Percentiles rank a stretch among this genome's conserved stretches.
Conservation (phyloP, 1,140 invertebrate species). For the Tetragonula clypearis region DNA sequence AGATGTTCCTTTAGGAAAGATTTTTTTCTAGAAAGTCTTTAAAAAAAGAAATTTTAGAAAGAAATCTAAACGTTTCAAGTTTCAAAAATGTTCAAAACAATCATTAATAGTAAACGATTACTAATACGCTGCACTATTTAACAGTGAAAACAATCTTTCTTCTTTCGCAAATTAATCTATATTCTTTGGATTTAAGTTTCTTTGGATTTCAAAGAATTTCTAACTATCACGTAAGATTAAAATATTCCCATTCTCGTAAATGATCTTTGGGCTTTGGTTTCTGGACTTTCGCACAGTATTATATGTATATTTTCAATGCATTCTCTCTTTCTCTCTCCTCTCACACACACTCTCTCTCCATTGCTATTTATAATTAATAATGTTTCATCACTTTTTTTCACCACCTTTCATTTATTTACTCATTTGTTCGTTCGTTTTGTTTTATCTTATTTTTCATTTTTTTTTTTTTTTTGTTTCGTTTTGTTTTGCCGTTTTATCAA, state of each 20-base stretch:
- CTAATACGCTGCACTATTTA: neutral
- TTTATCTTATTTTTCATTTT: conserved; percentile 12
- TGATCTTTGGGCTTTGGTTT: neutral
- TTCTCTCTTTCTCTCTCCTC: neutral
- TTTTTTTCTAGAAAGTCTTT: too few species aligned
- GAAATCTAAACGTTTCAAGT: too few species aligned
- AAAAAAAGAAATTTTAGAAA: too few species aligned
- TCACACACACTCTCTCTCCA: neutral
- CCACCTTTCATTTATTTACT: conserved; percentile 10
- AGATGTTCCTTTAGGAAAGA: too few species aligned
- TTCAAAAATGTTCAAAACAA: too few species aligned
- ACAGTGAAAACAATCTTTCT: neutral
- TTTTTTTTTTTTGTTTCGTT: conserved; percentile 1
- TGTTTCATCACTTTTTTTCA: conserved; percentile 9
- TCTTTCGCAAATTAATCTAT: neutral
- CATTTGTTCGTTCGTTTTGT: conserved; percentile 10
- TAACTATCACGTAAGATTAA: neutral
- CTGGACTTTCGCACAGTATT: neutral
- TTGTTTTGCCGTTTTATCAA: conserved; percentile 61
- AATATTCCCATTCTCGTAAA: neutral
- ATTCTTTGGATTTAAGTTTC: neutral
- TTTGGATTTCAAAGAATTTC: neutral
- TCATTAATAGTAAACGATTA: neutral
- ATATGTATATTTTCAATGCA: neutral
- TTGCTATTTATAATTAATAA: conserved; percentile 20